Conservation (phyloP, 2,797 vertebrate species). For the Gobio occitaniae region DNA sequence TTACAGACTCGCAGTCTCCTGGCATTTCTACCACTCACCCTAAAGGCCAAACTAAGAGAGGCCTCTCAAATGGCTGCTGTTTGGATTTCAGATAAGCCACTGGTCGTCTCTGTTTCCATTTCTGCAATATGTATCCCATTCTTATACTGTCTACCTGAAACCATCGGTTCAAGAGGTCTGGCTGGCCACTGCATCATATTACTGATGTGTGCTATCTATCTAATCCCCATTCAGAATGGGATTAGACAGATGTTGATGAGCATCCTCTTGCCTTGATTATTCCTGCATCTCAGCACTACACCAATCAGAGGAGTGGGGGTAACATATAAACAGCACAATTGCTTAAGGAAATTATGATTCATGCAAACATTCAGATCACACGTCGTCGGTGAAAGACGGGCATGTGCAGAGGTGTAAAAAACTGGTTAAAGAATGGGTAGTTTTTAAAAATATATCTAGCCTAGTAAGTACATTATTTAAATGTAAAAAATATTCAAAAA, state of each 20-base stretch:
- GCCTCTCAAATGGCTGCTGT: conserved; percentile 29
- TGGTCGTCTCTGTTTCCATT: conserved; percentile 25
- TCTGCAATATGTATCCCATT: conserved; percentile 45
- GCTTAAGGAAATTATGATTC: conserved; percentile 24
- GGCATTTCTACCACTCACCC: conserved; percentile 40
- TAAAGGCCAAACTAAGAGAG: conserved; percentile 38
- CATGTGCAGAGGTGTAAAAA: conserved; percentile 2
- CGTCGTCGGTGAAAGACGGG: neutral
- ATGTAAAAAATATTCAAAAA: neutral
- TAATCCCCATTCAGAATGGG: conserved; percentile 44
- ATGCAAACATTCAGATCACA: conserved; percentile 20
- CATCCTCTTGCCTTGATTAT: conserved; percentile 44
- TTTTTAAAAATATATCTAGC: neutral
- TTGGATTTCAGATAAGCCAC: conserved; percentile 49
- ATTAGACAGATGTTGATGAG: conserved; percentile 58
- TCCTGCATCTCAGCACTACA: conserved; percentile 25
- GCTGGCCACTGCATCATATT: conserved; percentile 23
- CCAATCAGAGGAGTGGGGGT: conserved; percentile 4
- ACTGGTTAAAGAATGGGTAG: too few relatives aligned
- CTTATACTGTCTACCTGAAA: conserved; percentile 36
- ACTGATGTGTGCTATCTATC: conserved; percentile 24
- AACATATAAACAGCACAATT: conserved; percentile 15
- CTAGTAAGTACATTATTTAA: neutral
- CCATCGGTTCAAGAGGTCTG: conserved; percentile 24
- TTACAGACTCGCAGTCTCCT: conserved; percentile 8